These are phyloP conservation scores for Sarotherodon lohbergeri DNA, from an alignment of 2,113 vertebrate genomes.

Conservation along the genomic window DNA sequence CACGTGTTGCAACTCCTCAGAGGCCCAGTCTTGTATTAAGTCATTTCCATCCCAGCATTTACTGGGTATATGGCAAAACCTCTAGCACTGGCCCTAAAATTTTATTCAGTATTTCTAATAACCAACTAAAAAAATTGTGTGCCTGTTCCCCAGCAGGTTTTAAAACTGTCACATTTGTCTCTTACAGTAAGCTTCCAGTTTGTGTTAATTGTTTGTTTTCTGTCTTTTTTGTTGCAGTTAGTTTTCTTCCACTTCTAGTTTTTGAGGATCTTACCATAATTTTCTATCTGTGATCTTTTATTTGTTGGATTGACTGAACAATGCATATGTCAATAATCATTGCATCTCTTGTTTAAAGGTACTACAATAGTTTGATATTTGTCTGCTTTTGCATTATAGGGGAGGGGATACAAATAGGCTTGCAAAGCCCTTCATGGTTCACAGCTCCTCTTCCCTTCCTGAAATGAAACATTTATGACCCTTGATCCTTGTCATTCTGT, in stretches of 20 bases:
- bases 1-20: background rate
- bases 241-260: background rate
- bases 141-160: background rate
- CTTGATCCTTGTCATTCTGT: constrained; percentile 17
- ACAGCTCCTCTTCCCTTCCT: constrained; percentile 28
- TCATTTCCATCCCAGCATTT: background rate
- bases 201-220: background rate
- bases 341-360: background rate
- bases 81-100: background rate
- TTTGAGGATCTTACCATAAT: background rate
- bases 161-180: background rate
- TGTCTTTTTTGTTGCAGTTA: background rate
- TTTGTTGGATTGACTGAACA: background rate
- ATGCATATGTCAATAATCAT: background rate
- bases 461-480: constrained; percentile 55
- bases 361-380: background rate
- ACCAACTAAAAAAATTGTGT: background rate
- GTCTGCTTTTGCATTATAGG: background rate
- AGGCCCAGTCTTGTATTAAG: background rate
- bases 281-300: background rate
- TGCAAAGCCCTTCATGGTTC: constrained; percentile 8
- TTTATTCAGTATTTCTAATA: background rate
- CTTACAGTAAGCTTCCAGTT: background rate
- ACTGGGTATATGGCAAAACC: background rate
- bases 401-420: background rate